Base-by-base conservation (phyloP, 1,140 invertebrate species). In the Macrobrachium nipponense region DNA sequence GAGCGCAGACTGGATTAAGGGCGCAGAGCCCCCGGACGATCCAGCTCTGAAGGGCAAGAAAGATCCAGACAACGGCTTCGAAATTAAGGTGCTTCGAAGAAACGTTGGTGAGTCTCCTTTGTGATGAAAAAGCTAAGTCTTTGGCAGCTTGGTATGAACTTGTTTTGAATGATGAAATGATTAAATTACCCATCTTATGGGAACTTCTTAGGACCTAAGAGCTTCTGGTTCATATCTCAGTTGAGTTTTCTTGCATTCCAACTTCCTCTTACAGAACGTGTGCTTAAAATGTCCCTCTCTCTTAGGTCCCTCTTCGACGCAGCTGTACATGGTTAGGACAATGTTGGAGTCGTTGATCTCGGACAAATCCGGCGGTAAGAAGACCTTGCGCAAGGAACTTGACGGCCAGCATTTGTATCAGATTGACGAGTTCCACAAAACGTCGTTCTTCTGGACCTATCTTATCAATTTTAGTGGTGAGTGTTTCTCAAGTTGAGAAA, bases 311-410 rank as follows among this genome's bases (percentile, higher is more conserved):
- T 97, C 96, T 0, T 97, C 96, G 0, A 98, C 97, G 3, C 96
- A 99, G 93, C 92, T 99, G 6, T 99, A 99, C 91, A 99, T 99
- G 98, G 97, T 99, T 4, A 93, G 99, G 58, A 99, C 98, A 0
- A 99, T 99, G 96, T 92, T 99, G 87, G 99, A 99, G 92, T 99
- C 98, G 0, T 91, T 99, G 64, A 98, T 99, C 87, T 97, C 97
- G 2, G 98, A 99, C 91, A 99, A 99, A 92, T 98, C 97, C 87
- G 97, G 97, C 18, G 97, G 97, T 0, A 98, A 98, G 91, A 93
- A 98, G 80, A 98, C 98, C 0, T 91, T 99, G 8, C 93, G 98
- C 62, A 99, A 99, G 91, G 98, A 99, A 90, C 96, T 99, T 89
- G 98, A 99, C 91, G 96, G 96, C 1, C 95, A 96, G 88, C 96